A percentile compares a stretch with the other conserved stretches of the same genome.
These are phyloP conservation scores for Pelecanus crispus DNA, from an alignment of 2,113 vertebrate species.

Conservation along the genomic window DNA sequence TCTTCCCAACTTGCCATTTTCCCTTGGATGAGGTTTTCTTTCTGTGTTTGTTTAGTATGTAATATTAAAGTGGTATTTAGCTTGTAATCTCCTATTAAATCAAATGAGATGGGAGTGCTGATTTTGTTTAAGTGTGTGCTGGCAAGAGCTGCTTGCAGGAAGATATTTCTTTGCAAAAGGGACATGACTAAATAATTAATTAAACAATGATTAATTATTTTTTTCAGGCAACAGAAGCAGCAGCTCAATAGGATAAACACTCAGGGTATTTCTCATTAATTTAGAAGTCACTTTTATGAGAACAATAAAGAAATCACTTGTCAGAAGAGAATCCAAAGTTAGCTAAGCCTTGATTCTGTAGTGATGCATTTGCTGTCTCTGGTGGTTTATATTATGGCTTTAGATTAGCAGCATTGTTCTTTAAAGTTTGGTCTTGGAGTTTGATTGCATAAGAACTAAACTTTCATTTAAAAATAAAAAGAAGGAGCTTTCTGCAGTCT, in stretches of 20 bases:
- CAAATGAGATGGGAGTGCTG: not conserved
- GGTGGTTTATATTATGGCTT: not conserved
- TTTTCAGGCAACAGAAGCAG: not conserved
- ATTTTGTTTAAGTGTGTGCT: not conserved
- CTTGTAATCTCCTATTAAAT: slow-evolving; percentile 41
- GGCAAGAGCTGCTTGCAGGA: not conserved
- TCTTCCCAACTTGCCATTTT: not conserved
- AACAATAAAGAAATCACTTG: slow-evolving; percentile 39
- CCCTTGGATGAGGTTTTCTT: not conserved
- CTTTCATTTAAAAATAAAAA: not conserved
- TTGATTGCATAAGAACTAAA: not conserved
- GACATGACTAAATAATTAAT: slow-evolving; percentile 39
- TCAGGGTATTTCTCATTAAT: slow-evolving; percentile 29
- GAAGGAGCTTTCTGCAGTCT: not conserved
- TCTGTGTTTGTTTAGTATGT: not conserved
- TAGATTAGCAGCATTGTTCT: not conserved
- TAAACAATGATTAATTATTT: slow-evolving; percentile 19
- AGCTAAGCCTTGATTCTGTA: not conserved
- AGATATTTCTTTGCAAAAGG: slow-evolving; percentile 5
- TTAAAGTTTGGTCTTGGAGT: not conserved
- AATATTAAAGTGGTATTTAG: slow-evolving; percentile 37
- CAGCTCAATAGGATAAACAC: slow-evolving; percentile 18
- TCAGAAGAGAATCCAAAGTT: not conserved
- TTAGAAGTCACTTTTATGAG: slow-evolving; percentile 39
- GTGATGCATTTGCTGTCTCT: not conserved